Conservation (phyloP, 1,140 invertebrate genomes). For the Carcinoscorpius rotundicauda region DNA sequence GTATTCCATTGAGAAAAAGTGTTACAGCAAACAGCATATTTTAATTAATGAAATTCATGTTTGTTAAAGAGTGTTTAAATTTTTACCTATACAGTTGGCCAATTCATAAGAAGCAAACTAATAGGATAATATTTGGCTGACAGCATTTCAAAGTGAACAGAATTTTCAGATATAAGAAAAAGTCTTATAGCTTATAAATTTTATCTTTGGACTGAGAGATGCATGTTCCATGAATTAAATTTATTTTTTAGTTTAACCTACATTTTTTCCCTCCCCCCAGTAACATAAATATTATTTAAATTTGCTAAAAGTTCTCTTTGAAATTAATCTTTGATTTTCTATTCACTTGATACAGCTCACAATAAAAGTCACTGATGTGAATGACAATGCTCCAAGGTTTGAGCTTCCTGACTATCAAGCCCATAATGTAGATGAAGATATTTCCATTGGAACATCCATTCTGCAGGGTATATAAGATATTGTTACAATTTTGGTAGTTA, state of each 20-base stretch:
- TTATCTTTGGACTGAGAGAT: no score
- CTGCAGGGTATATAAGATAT: constrained; percentile 31
- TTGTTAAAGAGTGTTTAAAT: background rate
- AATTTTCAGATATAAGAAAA: no score
- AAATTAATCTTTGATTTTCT: no score
- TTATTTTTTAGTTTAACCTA: no score
- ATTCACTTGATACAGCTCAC: constrained; percentile 34
- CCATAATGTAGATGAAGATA: constrained; percentile 86
- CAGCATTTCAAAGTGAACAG: no score
- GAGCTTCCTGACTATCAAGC: constrained; percentile 90
- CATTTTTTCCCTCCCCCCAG: no score
- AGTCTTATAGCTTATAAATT: no score
- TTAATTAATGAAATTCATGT: background rate
- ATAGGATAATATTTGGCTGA: no score
- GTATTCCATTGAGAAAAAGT: background rate
- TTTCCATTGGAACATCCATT: constrained; percentile 76
- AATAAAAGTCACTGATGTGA: constrained; percentile 56
- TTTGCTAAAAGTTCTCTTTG: no score
- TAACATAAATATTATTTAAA: no score
- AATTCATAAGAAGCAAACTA: background rate
- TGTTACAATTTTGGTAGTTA: background rate
- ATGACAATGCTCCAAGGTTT: constrained; percentile 84
- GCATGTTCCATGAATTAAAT: no score
- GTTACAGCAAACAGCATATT: background rate
- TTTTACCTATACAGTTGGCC: background rate